Evolutionary conservation across 2,797 vertebrate species (phyloP).

Genomic region (Hippopotamyrus pictus): DNA sequence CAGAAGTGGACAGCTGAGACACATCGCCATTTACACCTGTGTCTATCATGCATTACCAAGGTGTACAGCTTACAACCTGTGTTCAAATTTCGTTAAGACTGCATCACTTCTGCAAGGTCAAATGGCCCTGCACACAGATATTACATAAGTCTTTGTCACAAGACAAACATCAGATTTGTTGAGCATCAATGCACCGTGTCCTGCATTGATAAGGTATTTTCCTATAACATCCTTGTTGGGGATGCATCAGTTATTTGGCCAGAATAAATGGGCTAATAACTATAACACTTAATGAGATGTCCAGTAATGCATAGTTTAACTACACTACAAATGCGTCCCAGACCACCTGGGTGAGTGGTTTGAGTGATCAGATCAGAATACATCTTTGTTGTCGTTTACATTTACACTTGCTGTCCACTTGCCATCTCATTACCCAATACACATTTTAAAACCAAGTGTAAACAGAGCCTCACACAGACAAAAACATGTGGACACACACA

Average conservation of each 20-base stretch:
- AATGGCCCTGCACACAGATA: neutral
- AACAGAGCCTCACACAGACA: neutral
- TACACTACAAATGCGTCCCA: neutral
- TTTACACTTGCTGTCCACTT: neutral
- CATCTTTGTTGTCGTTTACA: neutral
- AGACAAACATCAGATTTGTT: neutral
- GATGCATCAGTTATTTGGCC: too few species aligned
- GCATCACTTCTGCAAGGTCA: neutral
- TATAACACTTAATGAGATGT: too few species aligned
- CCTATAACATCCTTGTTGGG: too few species aligned
- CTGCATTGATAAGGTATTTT: neutral
- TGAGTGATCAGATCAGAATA: too few species aligned
- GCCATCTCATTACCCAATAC: neutral
- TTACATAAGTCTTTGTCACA: neutral
- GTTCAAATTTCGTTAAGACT: neutral
- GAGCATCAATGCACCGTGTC: neutral
- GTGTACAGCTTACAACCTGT: neutral
- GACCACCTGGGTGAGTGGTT: too few species aligned
- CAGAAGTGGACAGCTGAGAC: neutral
- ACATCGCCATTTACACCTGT: neutral
- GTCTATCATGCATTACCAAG: neutral
- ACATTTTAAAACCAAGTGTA: neutral
- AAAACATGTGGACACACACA: too few species aligned
- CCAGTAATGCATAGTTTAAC: neutral
- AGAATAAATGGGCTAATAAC: too few species aligned